Evolutionary conservation across 2,113 vertebrate genomes (phyloP).

Genomic region (Apistogramma diplotaenia): DNA sequence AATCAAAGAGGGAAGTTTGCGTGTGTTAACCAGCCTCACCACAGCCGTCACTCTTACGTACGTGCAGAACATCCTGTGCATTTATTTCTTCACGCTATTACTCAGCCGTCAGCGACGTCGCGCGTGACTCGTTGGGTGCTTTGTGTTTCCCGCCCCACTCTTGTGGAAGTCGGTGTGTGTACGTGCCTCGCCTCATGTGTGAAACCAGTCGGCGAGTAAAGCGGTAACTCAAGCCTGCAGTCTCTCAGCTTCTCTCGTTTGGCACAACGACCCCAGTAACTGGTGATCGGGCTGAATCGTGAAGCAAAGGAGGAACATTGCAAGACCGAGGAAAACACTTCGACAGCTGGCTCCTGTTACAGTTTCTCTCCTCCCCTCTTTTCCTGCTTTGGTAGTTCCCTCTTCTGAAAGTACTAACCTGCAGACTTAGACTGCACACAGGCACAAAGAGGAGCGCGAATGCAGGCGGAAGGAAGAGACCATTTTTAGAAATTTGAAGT

Average conservation of each 20-base stretch:
- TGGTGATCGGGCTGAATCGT: background rate
- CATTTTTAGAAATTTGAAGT: background rate
- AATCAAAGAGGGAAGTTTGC: background rate
- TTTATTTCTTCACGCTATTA: background rate
- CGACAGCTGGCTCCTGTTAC: constrained; percentile 39
- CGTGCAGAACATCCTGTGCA: background rate
- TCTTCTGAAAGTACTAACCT: background rate
- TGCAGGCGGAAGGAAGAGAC: background rate
- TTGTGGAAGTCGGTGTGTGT: background rate
- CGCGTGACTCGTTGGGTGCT: background rate
- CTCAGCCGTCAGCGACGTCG: background rate
- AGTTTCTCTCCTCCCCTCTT: background rate
- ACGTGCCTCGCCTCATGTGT: constrained; percentile 10
- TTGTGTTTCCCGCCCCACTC: background rate
- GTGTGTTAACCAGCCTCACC: background rate
- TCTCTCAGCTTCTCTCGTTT: background rate
- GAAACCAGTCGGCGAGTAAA: background rate
- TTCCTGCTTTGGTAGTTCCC: background rate
- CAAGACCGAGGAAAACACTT: background rate
- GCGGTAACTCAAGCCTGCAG: background rate
- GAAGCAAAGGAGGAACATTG: background rate
- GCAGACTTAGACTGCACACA: background rate
- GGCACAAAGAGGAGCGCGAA: background rate
- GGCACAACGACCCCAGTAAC: background rate
- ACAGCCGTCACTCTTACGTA: background rate